These are phyloP conservation scores for Uropetala carovei DNA, from an alignment of 2,888 invertebrate genomes.

Conservation along the genomic window DNA sequence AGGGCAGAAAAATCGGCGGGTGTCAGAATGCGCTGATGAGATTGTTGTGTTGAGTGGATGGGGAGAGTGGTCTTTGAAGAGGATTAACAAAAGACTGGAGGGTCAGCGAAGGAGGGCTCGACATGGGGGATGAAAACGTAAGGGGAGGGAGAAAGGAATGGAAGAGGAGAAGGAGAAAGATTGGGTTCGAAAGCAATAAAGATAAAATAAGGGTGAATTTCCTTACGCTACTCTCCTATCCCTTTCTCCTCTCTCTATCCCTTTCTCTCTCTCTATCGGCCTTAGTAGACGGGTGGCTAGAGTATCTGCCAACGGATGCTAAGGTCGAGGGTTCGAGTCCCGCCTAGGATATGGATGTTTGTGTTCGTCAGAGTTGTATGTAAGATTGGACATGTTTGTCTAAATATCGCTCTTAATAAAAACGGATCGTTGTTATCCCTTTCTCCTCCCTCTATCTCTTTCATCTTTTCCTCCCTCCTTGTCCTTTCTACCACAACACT, in stretches of 20 bases:
- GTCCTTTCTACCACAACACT: no score
- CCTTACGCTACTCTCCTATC: not conserved
- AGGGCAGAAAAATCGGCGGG: not conserved
- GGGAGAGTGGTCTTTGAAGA: not conserved
- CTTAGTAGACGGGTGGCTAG: no score
- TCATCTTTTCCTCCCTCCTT: no score
- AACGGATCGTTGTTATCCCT: no score
- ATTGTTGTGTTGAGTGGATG: not conserved
- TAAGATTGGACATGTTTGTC: no score
- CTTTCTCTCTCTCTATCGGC: no score
- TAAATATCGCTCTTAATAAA: no score
- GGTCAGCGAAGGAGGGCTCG: not conserved
- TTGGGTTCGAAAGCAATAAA: not conserved
- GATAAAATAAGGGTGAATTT: not conserved
- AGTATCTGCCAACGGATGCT: no score
- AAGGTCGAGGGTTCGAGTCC: no score
- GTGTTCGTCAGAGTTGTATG: no score
- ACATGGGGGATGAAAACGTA: not conserved
- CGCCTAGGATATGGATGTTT: no score
- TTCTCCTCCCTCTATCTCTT: not conserved
- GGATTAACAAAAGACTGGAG: slow-evolving; percentile 13
- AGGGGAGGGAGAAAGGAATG: not conserved
- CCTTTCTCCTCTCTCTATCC: not conserved
- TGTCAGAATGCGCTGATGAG: not conserved
- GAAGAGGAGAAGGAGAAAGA: not conserved